Evolutionary conservation across 2,888 invertebrate species (phyloP).

Genomic region (Acanthosoma haemorrhoidale): DNA sequence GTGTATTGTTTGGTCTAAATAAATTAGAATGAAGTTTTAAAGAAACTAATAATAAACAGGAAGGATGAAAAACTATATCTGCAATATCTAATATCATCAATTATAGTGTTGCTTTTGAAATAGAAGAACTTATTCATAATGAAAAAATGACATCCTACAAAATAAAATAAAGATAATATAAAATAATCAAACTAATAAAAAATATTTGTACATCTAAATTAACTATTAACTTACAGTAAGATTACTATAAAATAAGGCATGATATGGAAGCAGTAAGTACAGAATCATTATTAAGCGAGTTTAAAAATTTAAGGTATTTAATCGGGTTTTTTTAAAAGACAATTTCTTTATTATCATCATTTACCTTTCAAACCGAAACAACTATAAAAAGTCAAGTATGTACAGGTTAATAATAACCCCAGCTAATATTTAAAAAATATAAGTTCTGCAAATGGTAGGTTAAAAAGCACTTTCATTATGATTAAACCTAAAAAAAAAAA

Average conservation of each 20-base stretch:
- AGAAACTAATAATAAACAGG: too few species aligned
- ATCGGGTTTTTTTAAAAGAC: background rate
- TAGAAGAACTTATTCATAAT: too few species aligned
- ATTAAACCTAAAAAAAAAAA: background rate
- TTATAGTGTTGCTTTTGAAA: too few species aligned
- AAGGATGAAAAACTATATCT: too few species aligned
- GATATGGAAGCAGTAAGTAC: constrained; percentile 26
- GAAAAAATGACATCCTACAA: too few species aligned
- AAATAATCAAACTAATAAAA: too few species aligned
- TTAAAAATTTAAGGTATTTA: background rate
- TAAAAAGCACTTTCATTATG: background rate
- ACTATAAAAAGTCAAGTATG: background rate
- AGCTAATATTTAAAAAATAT: background rate
- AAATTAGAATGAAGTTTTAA: too few species aligned
- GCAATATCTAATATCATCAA: too few species aligned
- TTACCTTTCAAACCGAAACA: background rate
- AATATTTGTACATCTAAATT: background rate
- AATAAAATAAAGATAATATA: too few species aligned
- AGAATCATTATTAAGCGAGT: constrained; percentile 17
- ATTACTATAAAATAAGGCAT: constrained; percentile 9
- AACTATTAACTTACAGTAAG: background rate
- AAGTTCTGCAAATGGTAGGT: background rate
- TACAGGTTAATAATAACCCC: too few species aligned
- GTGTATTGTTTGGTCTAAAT: too few species aligned
- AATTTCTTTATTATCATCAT: background rate